Evolutionary conservation across 1,140 invertebrate species (phyloP).

Genomic region (Berghia stephanieae): DNA sequence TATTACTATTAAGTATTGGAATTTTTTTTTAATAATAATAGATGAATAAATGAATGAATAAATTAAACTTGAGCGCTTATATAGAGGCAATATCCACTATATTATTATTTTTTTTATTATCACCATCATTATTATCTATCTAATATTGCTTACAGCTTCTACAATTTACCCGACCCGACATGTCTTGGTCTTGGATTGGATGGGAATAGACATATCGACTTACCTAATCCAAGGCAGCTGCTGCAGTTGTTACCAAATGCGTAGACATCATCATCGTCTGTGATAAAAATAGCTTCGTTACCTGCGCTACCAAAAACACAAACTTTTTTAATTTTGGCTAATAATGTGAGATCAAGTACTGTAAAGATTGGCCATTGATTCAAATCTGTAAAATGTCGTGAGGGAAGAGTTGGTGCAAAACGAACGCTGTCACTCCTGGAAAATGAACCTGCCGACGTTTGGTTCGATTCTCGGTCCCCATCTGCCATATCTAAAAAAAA

Average conservation of each 20-base stretch:
- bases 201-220: constrained; percentile 38
- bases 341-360: constrained; percentile 70
- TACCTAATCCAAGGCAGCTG: constrained; percentile 74
- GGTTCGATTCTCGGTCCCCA: too few relatives aligned
- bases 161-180: neutral
- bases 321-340: constrained; percentile 70
- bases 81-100: neutral
- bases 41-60: neutral
- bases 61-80: neutral
- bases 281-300: constrained; percentile 75
- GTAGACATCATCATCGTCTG: constrained; percentile 74
- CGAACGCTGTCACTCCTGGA: too few relatives aligned
- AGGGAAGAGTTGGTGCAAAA: too few relatives aligned
- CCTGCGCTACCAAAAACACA: constrained; percentile 75
- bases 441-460: too few relatives aligned
- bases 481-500: too few relatives aligned
- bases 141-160: neutral
- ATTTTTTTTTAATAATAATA: too few relatives aligned
- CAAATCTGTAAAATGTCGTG: constrained; percentile 58
- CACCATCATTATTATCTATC: too few relatives aligned
- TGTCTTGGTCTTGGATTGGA: neutral
- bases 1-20: too few relatives aligned
- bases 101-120: too few relatives aligned
- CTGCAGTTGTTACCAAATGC: constrained; percentile 73
- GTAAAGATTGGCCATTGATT: constrained; percentile 75